A percentile compares a stretch with the other conserved stretches of the same genome.
These are phyloP conservation scores for Vultur gryphus DNA, from an alignment of 2,797 vertebrate species.

Conservation along the genomic window DNA sequence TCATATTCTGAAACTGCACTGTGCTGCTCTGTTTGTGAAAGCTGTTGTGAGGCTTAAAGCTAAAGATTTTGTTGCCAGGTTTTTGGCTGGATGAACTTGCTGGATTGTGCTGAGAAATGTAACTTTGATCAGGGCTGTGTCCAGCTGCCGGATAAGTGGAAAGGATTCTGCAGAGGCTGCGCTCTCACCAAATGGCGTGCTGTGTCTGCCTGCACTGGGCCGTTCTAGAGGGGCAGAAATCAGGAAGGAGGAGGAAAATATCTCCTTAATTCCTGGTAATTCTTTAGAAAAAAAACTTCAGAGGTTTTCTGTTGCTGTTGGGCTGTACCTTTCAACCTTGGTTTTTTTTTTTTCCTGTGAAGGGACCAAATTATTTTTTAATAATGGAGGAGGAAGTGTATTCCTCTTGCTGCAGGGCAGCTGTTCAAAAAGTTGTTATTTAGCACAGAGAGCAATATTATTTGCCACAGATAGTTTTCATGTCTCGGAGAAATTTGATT, in stretches of 20 bases:
- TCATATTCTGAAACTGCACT: background rate
- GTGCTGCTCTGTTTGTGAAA: background rate
- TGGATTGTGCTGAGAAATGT: background rate
- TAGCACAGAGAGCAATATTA: background rate
- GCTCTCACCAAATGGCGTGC: background rate
- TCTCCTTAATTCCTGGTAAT: background rate
- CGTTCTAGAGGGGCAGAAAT: background rate
- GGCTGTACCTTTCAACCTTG: background rate
- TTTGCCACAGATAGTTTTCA: background rate
- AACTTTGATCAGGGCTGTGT: background rate
- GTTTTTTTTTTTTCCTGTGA: background rate
- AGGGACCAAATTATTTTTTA: background rate
- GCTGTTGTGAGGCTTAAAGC: background rate
- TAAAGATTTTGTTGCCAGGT: background rate
- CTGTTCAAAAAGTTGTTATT: background rate
- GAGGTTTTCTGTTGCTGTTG: background rate
- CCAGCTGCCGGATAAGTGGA: constrained; percentile 17
- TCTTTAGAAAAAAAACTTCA: background rate
- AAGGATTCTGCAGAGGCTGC: background rate
- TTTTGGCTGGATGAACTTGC: background rate
- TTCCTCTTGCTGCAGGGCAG: background rate
- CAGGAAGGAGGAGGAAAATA: background rate
- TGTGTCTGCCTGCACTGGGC: background rate
- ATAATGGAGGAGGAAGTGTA: background rate
- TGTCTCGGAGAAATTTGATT: background rate